Evolutionary conservation across 2,797 vertebrate genomes (phyloP).

Genomic region (Anguilla pacifica): DNA sequence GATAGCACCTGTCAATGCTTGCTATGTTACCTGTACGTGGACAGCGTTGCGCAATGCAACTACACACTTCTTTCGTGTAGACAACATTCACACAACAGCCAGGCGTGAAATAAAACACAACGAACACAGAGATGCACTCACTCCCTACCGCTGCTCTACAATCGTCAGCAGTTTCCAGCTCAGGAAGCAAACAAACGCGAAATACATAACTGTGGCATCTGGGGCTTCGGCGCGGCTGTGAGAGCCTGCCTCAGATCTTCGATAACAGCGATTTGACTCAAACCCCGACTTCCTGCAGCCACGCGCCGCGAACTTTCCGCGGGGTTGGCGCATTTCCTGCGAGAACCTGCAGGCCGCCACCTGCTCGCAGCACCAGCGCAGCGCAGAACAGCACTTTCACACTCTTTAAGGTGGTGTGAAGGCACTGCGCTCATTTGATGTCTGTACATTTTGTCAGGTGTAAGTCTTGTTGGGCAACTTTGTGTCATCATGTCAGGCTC

Average conservation of each 20-base stretch:
- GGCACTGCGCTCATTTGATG: no score
- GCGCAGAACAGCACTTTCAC: no score
- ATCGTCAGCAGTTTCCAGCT: neutral
- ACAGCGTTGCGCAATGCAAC: neutral
- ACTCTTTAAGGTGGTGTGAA: no score
- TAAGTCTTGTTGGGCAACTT: no score
- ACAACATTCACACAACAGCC: neutral
- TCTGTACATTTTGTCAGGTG: no score
- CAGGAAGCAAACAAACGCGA: neutral
- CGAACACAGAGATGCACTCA: neutral
- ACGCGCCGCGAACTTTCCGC: neutral
- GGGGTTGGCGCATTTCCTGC: no score
- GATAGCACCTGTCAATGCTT: neutral
- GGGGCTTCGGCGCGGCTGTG: neutral
- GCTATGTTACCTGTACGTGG: neutral
- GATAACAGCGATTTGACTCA: neutral
- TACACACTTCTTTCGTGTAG: neutral
- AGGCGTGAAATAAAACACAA: neutral
- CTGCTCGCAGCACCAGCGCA: no score
- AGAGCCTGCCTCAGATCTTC: neutral
- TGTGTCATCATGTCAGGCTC: no score
- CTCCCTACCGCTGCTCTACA: neutral
- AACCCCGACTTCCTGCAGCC: neutral
- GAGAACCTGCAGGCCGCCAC: no score
- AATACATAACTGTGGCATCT: neutral